Evolutionary conservation across 2,113 vertebrate species (phyloP).

Genomic region (Petaurus breviceps): DNA sequence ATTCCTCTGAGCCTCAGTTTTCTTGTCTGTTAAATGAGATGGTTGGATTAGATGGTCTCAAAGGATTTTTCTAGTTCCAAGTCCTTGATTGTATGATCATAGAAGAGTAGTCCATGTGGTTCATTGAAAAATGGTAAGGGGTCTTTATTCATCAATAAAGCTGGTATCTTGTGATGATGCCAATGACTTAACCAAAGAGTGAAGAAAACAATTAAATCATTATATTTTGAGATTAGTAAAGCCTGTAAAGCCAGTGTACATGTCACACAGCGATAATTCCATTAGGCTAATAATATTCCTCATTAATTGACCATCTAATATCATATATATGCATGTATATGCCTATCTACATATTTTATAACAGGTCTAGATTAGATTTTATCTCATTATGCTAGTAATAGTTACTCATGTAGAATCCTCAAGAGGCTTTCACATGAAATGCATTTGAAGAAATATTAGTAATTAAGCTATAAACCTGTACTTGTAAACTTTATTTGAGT

Average conservation of each 20-base stretch:
- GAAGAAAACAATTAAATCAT: background rate
- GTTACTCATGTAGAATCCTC: constrained; percentile 14
- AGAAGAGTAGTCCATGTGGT: background rate
- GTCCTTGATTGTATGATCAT: background rate
- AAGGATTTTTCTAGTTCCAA: background rate
- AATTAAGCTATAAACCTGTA: constrained; percentile 61
- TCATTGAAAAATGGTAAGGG: background rate
- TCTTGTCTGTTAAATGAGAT: background rate
- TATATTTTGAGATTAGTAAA: constrained; percentile 51
- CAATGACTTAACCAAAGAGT: constrained; percentile 27
- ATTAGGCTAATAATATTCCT: background rate
- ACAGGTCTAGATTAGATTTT: background rate
- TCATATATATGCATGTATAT: background rate
- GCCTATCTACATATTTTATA: background rate
- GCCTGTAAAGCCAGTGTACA: background rate
- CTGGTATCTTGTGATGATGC: background rate
- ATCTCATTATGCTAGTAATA: constrained; percentile 10
- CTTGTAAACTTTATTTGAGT: constrained; percentile 55
- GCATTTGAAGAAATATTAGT: constrained; percentile 54
- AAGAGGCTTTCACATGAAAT: constrained; percentile 43
- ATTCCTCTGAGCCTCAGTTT: background rate
- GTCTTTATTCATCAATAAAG: constrained; percentile 2
- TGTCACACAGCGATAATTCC: constrained; percentile 10
- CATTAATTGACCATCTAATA: constrained; percentile 27
- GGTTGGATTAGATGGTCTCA: background rate